Base-by-base conservation (phyloP, 2,888 invertebrate genomes). In the Tetheella fluctuosa region DNA sequence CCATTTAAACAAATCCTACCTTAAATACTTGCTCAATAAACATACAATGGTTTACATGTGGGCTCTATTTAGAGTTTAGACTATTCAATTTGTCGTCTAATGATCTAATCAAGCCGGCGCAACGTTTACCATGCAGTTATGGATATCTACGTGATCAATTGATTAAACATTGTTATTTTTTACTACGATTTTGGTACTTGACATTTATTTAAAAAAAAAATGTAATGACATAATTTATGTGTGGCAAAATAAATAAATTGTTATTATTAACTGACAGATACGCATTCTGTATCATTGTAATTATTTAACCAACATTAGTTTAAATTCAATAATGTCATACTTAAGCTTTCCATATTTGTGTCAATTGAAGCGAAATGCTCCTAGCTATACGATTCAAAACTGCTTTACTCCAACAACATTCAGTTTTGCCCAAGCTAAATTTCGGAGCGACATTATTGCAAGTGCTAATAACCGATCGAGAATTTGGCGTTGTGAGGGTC, bases 401-500 rank as follows among this genome's bases (percentile, higher is more conserved):
- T 48, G 48, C n/a, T 20, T 48, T 20, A 10, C 7, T 48, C 2
- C 48, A 20, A 4, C 39, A n/a, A 39, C n/a, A 39, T 39, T 39
- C 48, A 17, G 10, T 48, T 17, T 17, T 48, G 20, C 20, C 10
- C 17, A 48, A 10, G 20, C 20, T 20, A 48, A 48, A 48, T 48
- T 48, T 20, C 48, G n/a, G 20, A 20, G 20, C 42, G 42, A 42
- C 48, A 20, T 48, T 48, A 48, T 48, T 48, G 48, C 48, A 48
- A 48, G 48, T 48, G 73, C 72, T 76, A 83, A 76, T 80, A 77
- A 75, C 78, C 69, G 76, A 73, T 75, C 66, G 81, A 79, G 71
- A 85, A 85, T 86, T 85, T 75, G 79, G 77, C 72, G 70, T 65
- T 69, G 69, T 63, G 75, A 81, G 91, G 91, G 91, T 89, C 78